Conservation (phyloP, 1,140 invertebrate genomes). For the Mactra quadrangularis region DNA sequence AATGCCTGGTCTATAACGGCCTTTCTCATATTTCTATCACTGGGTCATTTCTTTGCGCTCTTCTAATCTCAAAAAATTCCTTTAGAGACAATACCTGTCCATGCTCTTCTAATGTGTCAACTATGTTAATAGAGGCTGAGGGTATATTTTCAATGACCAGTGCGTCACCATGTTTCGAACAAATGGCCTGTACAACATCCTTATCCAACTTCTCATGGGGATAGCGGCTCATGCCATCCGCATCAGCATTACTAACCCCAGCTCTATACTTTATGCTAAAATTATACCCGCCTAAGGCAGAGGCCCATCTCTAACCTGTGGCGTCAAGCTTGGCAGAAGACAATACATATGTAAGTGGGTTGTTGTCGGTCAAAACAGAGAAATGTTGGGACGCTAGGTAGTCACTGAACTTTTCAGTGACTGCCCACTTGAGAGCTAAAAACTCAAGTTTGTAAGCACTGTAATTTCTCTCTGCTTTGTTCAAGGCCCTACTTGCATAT, state of each 20-base stretch:
- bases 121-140: not conserved
- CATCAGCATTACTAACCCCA: slow-evolving; percentile 53
- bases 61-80: slow-evolving; percentile 4
- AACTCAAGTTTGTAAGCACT: slow-evolving; percentile 20
- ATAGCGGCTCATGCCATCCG: slow-evolving; percentile 54
- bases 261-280: slow-evolving; percentile 53
- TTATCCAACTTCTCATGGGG: slow-evolving; percentile 13
- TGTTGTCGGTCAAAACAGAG: slow-evolving; percentile 51
- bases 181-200: not conserved
- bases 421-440: slow-evolving; percentile 51
- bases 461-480: slow-evolving; percentile 50
- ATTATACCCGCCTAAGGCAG: slow-evolving; percentile 43
- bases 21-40: slow-evolving; percentile 6
- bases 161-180: not conserved
- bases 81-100: not conserved
- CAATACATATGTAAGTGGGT: slow-evolving; percentile 53
- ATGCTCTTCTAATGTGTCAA: slow-evolving; percentile 13
- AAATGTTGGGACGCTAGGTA: slow-evolving; percentile 49
- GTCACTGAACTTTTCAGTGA: slow-evolving; percentile 56
- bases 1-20: slow-evolving; percentile 1
- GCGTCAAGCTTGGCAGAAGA: slow-evolving; percentile 57
- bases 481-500: slow-evolving; percentile 24
- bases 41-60: not conserved
- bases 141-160: not conserved
- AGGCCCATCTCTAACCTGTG: slow-evolving; percentile 62